Conservation (phyloP, 2,888 invertebrate genomes). For the Limnephilus marmoratus region DNA sequence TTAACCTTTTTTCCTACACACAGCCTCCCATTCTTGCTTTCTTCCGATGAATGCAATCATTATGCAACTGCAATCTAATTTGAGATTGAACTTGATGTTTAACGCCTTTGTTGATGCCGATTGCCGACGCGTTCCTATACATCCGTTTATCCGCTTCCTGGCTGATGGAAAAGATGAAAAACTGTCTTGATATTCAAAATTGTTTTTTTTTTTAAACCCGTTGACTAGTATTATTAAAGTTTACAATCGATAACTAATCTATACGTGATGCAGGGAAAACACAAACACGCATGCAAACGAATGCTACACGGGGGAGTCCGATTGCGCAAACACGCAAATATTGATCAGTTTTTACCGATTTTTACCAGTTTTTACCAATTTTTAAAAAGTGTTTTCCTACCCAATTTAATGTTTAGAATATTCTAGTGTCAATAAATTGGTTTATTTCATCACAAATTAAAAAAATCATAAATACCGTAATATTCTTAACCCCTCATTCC, state of each 20-base stretch:
- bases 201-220: not conserved
- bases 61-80: conserved; percentile 39
- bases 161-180: not conserved
- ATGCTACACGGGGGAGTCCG: not conserved
- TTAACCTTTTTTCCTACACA: not conserved
- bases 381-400: not conserved
- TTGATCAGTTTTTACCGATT: not conserved
- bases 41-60: conserved; percentile 14
- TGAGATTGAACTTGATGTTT: conserved; percentile 27
- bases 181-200: not conserved
- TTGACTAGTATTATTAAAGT: not conserved
- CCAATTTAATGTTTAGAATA: not conserved
- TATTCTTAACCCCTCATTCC: too few relatives aligned
- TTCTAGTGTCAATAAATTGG: too few relatives aligned
- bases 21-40: not conserved
- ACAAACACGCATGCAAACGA: not conserved
- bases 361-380: not conserved
- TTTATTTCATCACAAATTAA: too few relatives aligned
- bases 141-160: not conserved
- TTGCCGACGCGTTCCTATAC: not conserved
- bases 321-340: not conserved
- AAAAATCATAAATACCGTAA: too few relatives aligned
- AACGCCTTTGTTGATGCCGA: not conserved
- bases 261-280: not conserved
- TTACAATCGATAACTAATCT: not conserved